phyloP scores from a whole-genome alignment of 53 echinoderm and acorn worm species.

The Holothuria scabra region DNA sequence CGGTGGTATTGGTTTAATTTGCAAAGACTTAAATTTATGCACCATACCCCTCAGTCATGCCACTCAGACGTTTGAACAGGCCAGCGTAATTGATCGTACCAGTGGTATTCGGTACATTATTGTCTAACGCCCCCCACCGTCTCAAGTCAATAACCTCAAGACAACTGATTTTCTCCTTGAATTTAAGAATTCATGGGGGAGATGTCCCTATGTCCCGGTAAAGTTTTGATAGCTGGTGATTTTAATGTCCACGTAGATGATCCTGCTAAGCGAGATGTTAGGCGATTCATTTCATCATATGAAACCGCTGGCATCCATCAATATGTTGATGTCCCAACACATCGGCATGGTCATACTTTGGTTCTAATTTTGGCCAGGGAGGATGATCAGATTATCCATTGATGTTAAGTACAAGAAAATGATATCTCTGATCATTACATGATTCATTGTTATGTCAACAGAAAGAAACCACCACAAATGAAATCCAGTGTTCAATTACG shows the following conservation, averaged over 20 bases:
- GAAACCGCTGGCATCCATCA: constrained; percentile 15
- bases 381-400: neutral
- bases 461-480: neutral
- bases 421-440: constrained; percentile 21
- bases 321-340: constrained; percentile 16
- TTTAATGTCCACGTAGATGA: constrained; percentile 23
- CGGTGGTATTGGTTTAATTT: constrained; percentile 51
- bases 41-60: neutral
- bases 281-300: constrained; percentile 22
- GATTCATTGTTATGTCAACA: constrained; percentile 9
- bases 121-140: constrained; percentile 48
- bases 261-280: neutral
- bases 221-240: constrained; percentile 16
- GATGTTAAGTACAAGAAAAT: constrained; percentile 16
- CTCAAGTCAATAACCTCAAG: neutral
- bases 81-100: constrained; percentile 1
- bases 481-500: neutral
- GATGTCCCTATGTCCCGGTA: neutral
- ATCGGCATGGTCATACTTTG: constrained; percentile 24
- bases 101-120: neutral
- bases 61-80: constrained; percentile 9
- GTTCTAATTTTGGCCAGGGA: neutral
- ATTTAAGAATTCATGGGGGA: constrained; percentile 36
- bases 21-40: constrained; percentile 21
- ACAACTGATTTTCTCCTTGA: constrained; percentile 25